Evolutionary conservation across 1,140 invertebrate genomes (phyloP).

Genomic region (Holotrichia oblita): DNA sequence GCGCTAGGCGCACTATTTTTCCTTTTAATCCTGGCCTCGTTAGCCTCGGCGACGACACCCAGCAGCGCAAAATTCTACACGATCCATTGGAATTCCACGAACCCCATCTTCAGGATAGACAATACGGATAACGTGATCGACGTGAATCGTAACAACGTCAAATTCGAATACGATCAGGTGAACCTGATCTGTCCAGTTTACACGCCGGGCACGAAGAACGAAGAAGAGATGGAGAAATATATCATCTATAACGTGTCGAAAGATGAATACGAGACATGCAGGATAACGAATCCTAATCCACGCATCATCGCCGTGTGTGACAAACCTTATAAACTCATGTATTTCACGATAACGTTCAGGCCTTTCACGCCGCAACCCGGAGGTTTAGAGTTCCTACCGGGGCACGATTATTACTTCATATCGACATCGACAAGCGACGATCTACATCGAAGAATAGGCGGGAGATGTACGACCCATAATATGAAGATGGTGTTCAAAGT

Average conservation of each 20-base stretch:
- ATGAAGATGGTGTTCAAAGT: constrained; percentile 95
- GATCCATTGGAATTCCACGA: constrained; percentile 61
- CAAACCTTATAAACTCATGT: constrained; percentile 93
- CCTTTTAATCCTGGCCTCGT: neutral
- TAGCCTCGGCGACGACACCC: constrained; percentile 47
- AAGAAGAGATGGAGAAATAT: constrained; percentile 89
- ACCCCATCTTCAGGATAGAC: constrained; percentile 92
- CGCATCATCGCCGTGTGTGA: constrained; percentile 95
- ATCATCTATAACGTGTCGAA: constrained; percentile 97
- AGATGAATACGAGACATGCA: constrained; percentile 94
- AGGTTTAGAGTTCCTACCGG: constrained; percentile 92
- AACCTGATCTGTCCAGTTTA: constrained; percentile 96
- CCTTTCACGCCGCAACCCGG: constrained; percentile 95
- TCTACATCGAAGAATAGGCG: constrained; percentile 85
- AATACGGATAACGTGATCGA: constrained; percentile 97
- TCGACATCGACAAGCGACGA: constrained; percentile 92
- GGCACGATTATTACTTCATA: constrained; percentile 96
- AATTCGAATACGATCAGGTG: constrained; percentile 93
- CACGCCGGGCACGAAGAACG: constrained; percentile 83
- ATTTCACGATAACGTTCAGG: constrained; percentile 96
- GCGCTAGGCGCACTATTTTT: constrained; percentile 41
- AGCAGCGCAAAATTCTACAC: constrained; percentile 59
- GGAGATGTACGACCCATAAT: constrained; percentile 88
- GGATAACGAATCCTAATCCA: constrained; percentile 93
- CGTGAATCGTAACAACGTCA: constrained; percentile 92